Conservation (phyloP, 2,888 invertebrate genomes). For the Troides helena region DNA sequence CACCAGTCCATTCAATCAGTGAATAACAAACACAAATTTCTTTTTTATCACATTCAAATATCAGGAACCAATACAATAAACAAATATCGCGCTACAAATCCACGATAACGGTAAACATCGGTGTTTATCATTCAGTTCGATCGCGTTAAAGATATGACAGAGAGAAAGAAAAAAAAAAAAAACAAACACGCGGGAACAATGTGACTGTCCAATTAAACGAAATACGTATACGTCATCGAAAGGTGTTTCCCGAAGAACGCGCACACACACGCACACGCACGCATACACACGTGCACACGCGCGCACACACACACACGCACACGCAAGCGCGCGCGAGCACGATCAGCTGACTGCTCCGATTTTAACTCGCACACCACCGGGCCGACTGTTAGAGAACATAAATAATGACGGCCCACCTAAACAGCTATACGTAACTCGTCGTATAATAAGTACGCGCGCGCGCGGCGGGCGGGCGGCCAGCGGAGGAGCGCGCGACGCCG, state of each 20-base stretch:
- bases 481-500: conserved; percentile 67
- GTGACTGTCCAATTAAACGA: conserved; percentile 78
- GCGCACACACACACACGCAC: conserved; percentile 25
- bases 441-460: conserved; percentile 76
- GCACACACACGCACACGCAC: conserved; percentile 49
- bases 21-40: too few relatives aligned
- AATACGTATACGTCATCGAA: conserved; percentile 78
- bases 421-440: conserved; percentile 76
- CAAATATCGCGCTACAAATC: conserved; percentile 7
- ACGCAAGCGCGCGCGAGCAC: conserved; percentile 46
- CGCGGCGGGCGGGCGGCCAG: conserved; percentile 37
- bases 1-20: too few relatives aligned
- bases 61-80: conserved; percentile 12
- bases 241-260: conserved; percentile 81
- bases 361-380: conserved; percentile 74
- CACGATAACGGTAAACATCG: conserved; percentile 13
- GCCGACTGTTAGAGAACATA: conserved; percentile 77
- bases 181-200: conserved; percentile 58
- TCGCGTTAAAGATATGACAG: conserved; percentile 30
- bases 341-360: conserved; percentile 80
- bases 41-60: conserved; percentile 23
- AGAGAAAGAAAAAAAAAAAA: conserved; percentile 53
- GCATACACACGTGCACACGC: too few relatives aligned
- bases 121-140: conserved; percentile 26
- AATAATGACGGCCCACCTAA: conserved; percentile 80